A percentile compares a stretch with the other conserved stretches of the same genome.
phyloP scores from a whole-genome alignment of 2,797 vertebrate species.

The Microctenopoma stevenorrisi region DNA sequence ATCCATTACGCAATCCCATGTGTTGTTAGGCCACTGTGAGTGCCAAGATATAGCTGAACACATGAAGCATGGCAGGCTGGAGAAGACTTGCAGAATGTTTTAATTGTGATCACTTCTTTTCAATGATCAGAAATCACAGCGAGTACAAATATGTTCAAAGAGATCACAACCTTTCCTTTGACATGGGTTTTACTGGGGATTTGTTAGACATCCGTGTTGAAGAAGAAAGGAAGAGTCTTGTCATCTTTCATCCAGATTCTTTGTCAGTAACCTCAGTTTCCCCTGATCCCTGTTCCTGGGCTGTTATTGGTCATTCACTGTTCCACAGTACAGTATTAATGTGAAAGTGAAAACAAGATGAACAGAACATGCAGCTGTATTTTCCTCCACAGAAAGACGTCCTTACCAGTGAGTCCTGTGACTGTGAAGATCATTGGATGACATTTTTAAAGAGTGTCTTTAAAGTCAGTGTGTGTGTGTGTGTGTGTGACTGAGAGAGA shows the following conservation, averaged over 20 bases:
- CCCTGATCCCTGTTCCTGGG: constrained; percentile 13
- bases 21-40: too few species aligned
- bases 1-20: not conserved
- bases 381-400: not conserved
- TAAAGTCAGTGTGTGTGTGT: too few species aligned
- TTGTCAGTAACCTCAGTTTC: constrained; percentile 43
- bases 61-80: not conserved
- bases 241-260: constrained; percentile 20
- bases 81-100: not conserved
- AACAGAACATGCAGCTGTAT: not conserved
- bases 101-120: too few species aligned
- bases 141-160: too few species aligned
- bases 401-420: too few species aligned
- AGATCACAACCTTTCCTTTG: too few species aligned
- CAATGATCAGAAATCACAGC: too few species aligned
- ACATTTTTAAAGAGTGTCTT: too few species aligned
- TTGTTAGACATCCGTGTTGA: too few species aligned
- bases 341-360: constrained; percentile 9
- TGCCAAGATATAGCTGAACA: not conserved
- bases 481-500: too few species aligned
- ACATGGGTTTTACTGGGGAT: too few species aligned
- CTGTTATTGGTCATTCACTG: not conserved
- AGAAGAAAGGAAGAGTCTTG: constrained; percentile 1
- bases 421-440: too few species aligned
- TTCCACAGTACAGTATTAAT: constrained; percentile 3